Evolutionary conservation across 2,113 vertebrate genomes (phyloP).

Genomic region (Malurus elegans): DNA sequence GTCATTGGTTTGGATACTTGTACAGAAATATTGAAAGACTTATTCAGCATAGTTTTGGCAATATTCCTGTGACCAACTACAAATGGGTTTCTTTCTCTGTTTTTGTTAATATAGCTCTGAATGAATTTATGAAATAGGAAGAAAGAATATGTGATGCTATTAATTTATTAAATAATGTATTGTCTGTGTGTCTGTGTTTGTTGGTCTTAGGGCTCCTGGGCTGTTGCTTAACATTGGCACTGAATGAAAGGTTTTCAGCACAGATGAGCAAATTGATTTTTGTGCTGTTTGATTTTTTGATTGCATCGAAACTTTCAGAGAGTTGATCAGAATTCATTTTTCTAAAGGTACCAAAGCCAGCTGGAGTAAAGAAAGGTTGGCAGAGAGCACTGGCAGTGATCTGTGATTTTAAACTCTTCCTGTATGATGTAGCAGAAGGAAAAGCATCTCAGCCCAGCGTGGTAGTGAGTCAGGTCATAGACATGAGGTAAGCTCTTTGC

Average conservation of each 20-base stretch:
- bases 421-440: slow-evolving; percentile 94
- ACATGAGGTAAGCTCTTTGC: slow-evolving; percentile 88
- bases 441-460: slow-evolving; percentile 89
- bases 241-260: background rate
- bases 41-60: background rate
- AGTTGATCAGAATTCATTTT: slow-evolving; percentile 30
- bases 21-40: background rate
- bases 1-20: background rate
- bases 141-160: background rate
- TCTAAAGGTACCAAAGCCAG: slow-evolving; percentile 91
- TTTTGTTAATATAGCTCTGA: background rate
- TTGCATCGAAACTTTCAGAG: background rate
- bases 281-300: background rate
- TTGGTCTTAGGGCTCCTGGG: background rate
- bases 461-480: slow-evolving; percentile 93
- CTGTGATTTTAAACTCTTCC: slow-evolving; percentile 96
- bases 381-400: slow-evolving; percentile 92
- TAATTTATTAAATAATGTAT: background rate
- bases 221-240: background rate
- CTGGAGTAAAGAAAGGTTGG: slow-evolving; percentile 98
- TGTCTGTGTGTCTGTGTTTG: background rate
- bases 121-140: background rate
- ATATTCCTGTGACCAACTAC: background rate
- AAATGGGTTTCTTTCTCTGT: background rate
- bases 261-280: background rate